Evolutionary conservation across 1,140 invertebrate genomes (phyloP), one percentile per base, ranked within the genome.

Genomic region (Pissodes strobi): DNA sequence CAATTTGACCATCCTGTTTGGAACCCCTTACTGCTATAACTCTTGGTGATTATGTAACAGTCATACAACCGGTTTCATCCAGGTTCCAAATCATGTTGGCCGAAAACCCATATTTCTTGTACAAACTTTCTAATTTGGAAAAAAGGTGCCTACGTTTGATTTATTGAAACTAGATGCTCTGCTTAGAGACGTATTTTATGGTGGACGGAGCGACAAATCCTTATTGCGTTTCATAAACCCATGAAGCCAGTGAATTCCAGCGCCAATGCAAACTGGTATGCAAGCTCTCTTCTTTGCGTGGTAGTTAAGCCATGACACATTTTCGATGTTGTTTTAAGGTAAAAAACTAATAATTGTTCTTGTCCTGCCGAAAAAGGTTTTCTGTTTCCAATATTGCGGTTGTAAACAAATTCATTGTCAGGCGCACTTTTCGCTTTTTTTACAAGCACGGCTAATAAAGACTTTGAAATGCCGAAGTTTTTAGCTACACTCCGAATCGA

Each of bases 81-180:
- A n/a, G n/a, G n/a, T n/a, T n/a, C n/a, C n/a, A n/a, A n/a, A n/a
- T n/a, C n/a, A n/a, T n/a, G n/a, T n/a, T n/a, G n/a, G n/a, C n/a
- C n/a, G n/a, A n/a, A n/a, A n/a, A n/a, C n/a, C n/a, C n/a, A 52
- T 73, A 38, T 38, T 67, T 69, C 45, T 62, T 65, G 41, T 76
- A 67, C 13, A 76, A 64, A 41, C 58, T 72, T 58, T 71, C 60
- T 57, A 77, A 72, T 62, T 77, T 78, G 21, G 72, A 63, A 72
- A 70, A 81, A 81, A 81, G 22, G 53, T 49, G 1, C 80, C 38
- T 1, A 80, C 74, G 66, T 79, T 79, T 8, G 53, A 49, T 61
- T 66, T 64, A 59, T 82, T 82, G 39, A 56, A 67, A 37, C 43
- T 43, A 19, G 25, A 13, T n/a, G n/a, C n/a, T n/a, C n/a, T n/a